Evolutionary conservation across 2,888 invertebrate genomes (phyloP).

Genomic region (Didymodactylos carnosus): DNA sequence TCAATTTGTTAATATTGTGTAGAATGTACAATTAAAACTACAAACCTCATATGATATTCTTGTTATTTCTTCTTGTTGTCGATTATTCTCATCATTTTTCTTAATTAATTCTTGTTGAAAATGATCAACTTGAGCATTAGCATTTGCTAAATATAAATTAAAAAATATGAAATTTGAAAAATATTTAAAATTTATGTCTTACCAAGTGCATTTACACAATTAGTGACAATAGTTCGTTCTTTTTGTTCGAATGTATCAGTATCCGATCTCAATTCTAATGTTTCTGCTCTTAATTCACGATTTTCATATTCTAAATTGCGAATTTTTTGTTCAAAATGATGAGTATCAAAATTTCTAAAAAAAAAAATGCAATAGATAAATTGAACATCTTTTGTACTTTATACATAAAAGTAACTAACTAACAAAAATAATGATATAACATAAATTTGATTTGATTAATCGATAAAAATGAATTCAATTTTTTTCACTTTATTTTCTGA

Average conservation of each 20-base stretch:
- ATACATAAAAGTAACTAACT: too few relatives aligned
- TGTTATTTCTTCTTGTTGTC: neutral
- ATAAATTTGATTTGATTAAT: too few relatives aligned
- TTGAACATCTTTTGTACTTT: too few relatives aligned
- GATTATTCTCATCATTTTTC: neutral
- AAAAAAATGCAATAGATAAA: neutral
- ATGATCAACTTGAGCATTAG: neutral
- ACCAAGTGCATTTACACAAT: neutral
- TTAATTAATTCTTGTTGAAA: neutral
- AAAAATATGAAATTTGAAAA: neutral
- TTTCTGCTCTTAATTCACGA: neutral
- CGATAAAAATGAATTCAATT: too few relatives aligned
- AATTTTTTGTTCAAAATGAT: neutral
- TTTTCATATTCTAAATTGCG: neutral
- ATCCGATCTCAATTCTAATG: neutral
- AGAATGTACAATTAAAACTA: neutral
- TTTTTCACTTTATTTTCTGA: too few relatives aligned
- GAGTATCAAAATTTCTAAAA: neutral
- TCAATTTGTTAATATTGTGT: too few relatives aligned
- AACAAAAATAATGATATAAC: too few relatives aligned
- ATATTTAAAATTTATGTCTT: neutral
- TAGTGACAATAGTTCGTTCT: neutral
- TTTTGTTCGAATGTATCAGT: neutral
- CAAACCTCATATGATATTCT: neutral
- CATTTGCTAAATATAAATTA: neutral